These are phyloP conservation scores for Drosophila pachea DNA, from an alignment of 1,140 invertebrate genomes.

Conservation along the genomic window DNA sequence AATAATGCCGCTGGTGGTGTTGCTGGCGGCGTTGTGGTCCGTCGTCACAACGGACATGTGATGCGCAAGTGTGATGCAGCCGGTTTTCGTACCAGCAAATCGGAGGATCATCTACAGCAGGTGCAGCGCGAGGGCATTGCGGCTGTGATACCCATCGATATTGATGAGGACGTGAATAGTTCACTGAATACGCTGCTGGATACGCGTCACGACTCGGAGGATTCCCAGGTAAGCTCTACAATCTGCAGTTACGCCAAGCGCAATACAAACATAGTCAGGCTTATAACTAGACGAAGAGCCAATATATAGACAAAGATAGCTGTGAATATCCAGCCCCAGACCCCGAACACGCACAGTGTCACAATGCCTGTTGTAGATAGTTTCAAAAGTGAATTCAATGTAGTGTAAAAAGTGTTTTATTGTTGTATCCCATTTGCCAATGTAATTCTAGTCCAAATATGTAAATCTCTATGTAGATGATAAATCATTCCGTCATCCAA, in stretches of 20 bases:
- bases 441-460: constrained; percentile 9
- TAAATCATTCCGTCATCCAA: constrained; percentile 5
- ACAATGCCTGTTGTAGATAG: constrained; percentile 16
- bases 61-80: constrained; percentile 76
- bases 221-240: constrained; percentile 74
- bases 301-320: constrained; percentile 6
- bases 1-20: constrained; percentile 30
- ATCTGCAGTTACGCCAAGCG: no score
- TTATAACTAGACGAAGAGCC: constrained; percentile 1
- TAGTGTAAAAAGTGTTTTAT: background rate
- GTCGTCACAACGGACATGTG: constrained; percentile 69
- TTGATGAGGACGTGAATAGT: constrained; percentile 95
- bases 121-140: constrained; percentile 77
- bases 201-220: constrained; percentile 85
- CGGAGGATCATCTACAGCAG: constrained; percentile 91
- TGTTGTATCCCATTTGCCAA: background rate
- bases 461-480: constrained; percentile 2
- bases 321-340: constrained; percentile 1
- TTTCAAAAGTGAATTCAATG: background rate
- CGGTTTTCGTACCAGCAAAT: constrained; percentile 87
- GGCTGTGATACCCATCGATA: constrained; percentile 90
- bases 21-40: constrained; percentile 78
- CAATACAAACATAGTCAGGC: background rate
- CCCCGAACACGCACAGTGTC: constrained; percentile 31
- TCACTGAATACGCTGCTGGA: constrained; percentile 93